Conservation (phyloP, 2,113 vertebrate genomes). For the Oxyruncus cristatus region DNA sequence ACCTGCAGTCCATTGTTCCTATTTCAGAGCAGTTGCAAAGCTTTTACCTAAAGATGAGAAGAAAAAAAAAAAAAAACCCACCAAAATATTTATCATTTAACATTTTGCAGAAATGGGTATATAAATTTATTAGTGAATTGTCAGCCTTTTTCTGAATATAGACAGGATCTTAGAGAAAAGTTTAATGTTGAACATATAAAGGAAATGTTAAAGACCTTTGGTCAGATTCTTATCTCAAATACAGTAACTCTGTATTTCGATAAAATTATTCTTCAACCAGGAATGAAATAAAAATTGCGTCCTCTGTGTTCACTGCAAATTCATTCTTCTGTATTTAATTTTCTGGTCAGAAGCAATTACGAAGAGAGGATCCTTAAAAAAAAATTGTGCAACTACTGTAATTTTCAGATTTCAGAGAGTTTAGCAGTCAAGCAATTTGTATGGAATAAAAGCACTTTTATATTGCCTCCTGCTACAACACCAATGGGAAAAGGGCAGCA, state of each 20-base stretch:
- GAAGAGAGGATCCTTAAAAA: neutral
- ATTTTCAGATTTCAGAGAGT: conserved; percentile 42
- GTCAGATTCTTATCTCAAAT: neutral
- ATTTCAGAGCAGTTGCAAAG: neutral
- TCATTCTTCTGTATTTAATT: conserved; percentile 43
- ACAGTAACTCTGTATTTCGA: neutral
- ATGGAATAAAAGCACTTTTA: conserved; percentile 57
- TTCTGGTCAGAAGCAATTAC: conserved; percentile 36
- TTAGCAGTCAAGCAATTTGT: conserved; percentile 51
- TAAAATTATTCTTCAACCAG: neutral
- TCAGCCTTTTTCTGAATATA: neutral
- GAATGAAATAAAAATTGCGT: neutral
- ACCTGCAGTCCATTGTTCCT: neutral
- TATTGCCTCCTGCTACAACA: conserved; percentile 51
- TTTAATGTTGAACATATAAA: neutral
- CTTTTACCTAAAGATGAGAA: neutral
- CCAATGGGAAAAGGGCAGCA: conserved; percentile 58
- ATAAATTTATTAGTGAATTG: neutral
- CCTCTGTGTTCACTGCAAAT: neutral
- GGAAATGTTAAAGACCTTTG: neutral
- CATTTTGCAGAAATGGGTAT: neutral
- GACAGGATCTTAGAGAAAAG: neutral
- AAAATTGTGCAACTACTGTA: neutral
- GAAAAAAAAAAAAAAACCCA: neutral
- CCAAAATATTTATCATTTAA: neutral